phyloP scores from a whole-genome alignment of 2,113 vertebrate genomes.

The Pluvialis apricaria region DNA sequence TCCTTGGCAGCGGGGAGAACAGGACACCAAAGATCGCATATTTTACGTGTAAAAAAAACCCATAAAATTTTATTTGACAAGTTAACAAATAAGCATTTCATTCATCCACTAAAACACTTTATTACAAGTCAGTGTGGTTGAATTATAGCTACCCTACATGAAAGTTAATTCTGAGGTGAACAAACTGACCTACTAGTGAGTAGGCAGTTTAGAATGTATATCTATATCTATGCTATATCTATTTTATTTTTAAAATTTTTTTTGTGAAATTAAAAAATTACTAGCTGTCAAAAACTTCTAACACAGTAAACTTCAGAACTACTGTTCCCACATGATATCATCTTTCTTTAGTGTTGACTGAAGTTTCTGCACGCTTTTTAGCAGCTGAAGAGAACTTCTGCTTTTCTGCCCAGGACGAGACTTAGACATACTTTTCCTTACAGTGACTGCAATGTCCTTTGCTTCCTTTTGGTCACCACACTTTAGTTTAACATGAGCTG shows the following conservation, averaged over 20 bases:
- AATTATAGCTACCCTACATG: background rate
- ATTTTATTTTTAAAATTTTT: background rate
- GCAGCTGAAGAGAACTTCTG: slow-evolving; percentile 72
- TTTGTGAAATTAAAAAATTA: background rate
- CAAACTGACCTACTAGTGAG: background rate
- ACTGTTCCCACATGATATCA: slow-evolving; percentile 82
- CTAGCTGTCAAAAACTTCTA: background rate
- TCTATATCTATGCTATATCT: background rate
- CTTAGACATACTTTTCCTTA: slow-evolving; percentile 36
- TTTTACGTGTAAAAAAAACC: background rate
- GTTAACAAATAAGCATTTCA: background rate
- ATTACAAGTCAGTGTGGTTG: background rate
- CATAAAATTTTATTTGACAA: slow-evolving; percentile 8
- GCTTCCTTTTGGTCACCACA: slow-evolving; percentile 24
- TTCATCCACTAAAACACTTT: background rate
- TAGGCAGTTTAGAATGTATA: background rate
- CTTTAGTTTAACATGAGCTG: slow-evolving; percentile 1
- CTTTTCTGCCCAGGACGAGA: slow-evolving; percentile 56
- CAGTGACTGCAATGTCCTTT: slow-evolving; percentile 52
- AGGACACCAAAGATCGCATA: background rate
- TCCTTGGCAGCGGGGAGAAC: background rate
- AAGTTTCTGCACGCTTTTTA: slow-evolving; percentile 79
- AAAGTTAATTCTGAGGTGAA: background rate
- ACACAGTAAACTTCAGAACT: background rate
- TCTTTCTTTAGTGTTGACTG: slow-evolving; percentile 78